phyloP scores from a whole-genome alignment of 37 sponge, comb jelly and placozoan genomes.

The Corticium candelabrum region DNA sequence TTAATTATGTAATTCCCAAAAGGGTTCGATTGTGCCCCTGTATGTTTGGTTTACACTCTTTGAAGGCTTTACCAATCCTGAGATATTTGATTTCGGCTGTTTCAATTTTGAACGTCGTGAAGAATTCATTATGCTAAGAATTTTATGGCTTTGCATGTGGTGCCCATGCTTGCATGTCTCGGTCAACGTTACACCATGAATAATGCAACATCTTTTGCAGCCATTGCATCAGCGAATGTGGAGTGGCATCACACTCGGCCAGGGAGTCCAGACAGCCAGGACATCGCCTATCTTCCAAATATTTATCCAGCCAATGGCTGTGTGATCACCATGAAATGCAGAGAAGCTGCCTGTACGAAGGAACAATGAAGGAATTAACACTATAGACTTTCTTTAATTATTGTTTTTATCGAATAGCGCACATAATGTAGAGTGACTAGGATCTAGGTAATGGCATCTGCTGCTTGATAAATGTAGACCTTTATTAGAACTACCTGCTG shows the following conservation, averaged over 20 bases:
- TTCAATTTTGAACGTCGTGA: constrained; percentile 13
- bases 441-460: too few species aligned
- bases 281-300: too few species aligned
- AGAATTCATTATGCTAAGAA: background rate
- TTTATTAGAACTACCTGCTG: too few species aligned
- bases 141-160: constrained; percentile 23
- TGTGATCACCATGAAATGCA: constrained; percentile 7
- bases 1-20: background rate
- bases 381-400: too few species aligned
- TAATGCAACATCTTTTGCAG: constrained; percentile 6
- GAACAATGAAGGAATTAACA: too few species aligned
- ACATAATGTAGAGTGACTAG: too few species aligned
- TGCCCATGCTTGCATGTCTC: constrained; percentile 19
- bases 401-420: too few species aligned
- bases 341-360: too few species aligned
- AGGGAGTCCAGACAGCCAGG: background rate
- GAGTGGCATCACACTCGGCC: background rate
- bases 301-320: constrained; percentile 18
- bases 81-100: constrained; percentile 15
- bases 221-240: background rate
- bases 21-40: constrained; percentile 12
- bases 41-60: background rate
- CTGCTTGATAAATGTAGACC: too few species aligned
- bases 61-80: constrained; percentile 12
- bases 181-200: constrained; percentile 12